phyloP scores from a whole-genome alignment of 1,140 invertebrate genomes.

The Drosophila gunungcola region DNA sequence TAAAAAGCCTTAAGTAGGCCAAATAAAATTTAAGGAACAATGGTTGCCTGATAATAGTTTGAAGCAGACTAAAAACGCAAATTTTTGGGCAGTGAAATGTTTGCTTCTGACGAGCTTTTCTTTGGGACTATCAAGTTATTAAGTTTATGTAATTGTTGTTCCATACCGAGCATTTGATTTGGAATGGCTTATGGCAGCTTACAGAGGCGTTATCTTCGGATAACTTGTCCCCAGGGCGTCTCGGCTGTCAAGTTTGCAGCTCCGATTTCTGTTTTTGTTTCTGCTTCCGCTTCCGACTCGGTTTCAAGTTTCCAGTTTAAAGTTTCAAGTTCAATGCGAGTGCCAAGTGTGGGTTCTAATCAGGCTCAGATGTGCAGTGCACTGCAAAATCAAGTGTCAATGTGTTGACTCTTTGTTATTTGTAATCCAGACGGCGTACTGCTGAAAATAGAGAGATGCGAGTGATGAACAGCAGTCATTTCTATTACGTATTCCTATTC shows the following conservation, averaged over 20 bases:
- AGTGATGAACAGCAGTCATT: slow-evolving; percentile 51
- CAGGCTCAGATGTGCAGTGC: slow-evolving; percentile 73
- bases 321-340: slow-evolving; percentile 60
- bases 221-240: slow-evolving; percentile 36
- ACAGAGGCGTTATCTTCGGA: slow-evolving; percentile 51
- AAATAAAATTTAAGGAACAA: no score
- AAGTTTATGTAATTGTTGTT: slow-evolving; percentile 80
- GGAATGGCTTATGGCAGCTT: slow-evolving; percentile 63
- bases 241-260: slow-evolving; percentile 31
- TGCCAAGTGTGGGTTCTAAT: slow-evolving; percentile 49
- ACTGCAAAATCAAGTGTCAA: slow-evolving; percentile 76
- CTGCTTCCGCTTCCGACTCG: slow-evolving; percentile 30
- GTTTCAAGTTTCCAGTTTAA: slow-evolving; percentile 59
- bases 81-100: slow-evolving; percentile 4
- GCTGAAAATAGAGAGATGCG: slow-evolving; percentile 33
- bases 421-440: slow-evolving; percentile 46
- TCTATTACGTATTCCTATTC: slow-evolving; percentile 23
- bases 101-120: slow-evolving; percentile 35
- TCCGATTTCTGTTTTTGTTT: not conserved
- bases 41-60: no score
- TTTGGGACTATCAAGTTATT: slow-evolving; percentile 70
- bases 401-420: slow-evolving; percentile 65
- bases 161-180: slow-evolving; percentile 65
- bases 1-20: no score
- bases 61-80: no score